These are phyloP conservation scores for Lophotriccus pileatus DNA, from an alignment of 2,797 vertebrate genomes.

Conservation along the genomic window DNA sequence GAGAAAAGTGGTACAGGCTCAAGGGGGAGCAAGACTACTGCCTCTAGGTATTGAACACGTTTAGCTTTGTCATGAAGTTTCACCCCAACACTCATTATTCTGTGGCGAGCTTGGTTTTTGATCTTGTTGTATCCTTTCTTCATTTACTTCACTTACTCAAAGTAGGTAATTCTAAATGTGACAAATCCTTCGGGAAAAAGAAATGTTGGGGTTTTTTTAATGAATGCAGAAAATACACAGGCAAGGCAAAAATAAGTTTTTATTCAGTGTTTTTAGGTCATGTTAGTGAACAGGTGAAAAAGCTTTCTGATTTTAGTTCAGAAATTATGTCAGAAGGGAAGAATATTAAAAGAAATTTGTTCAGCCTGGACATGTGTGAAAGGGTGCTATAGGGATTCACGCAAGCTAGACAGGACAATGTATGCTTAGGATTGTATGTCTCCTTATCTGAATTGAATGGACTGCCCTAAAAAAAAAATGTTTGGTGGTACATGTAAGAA, in stretches of 20 bases:
- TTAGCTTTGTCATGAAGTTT: neutral
- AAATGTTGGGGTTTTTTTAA: neutral
- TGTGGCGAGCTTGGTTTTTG: neutral
- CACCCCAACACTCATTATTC: neutral
- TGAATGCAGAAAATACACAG: neutral
- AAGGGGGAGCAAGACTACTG: slow-evolving; percentile 37
- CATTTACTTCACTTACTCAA: neutral
- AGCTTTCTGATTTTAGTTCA: neutral
- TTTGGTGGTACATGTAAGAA: neutral
- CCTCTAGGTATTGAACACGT: neutral
- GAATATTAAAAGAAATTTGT: neutral
- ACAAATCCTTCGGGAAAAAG: neutral
- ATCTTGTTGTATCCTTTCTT: neutral
- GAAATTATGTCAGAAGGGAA: neutral
- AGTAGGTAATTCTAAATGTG: neutral
- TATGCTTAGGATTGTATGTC: neutral
- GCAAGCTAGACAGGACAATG: neutral
- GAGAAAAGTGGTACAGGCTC: neutral
- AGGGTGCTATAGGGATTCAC: neutral
- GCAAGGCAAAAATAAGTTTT: neutral
- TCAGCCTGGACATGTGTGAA: fast-evolving
- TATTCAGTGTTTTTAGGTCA: neutral
- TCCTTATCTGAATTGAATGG: neutral
- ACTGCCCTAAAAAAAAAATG: neutral
- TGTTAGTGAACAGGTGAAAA: neutral